Base-by-base conservation (phyloP, 1,140 invertebrate species). In the Drosophila orosa region DNA sequence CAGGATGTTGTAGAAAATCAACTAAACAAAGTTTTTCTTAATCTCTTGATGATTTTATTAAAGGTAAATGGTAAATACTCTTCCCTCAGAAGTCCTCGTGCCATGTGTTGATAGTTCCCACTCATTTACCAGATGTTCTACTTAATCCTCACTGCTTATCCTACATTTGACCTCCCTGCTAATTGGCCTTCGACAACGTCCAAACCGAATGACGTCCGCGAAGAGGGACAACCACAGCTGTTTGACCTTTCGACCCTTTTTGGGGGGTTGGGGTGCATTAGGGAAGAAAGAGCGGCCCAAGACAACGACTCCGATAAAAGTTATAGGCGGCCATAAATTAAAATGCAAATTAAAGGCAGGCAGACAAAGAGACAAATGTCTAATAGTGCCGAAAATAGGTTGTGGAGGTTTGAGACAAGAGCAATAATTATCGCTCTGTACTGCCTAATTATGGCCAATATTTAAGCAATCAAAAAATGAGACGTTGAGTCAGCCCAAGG, bases 321-420 rank as follows among this genome's bases (percentile, higher is more conserved):
- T 87, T 86, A 86, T 83, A 77, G 84, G 71, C 83, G 72, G 9
- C 62, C 79, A 87, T 86, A 86, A 86, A 86, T 86, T 86, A 83
- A 83, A 86, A 86, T 86, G 83, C 83, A 86, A 86, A 87, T 87
- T 87, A 86, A 82, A 87, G 79, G 74, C 68, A 66, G 52, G 25
- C 57, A 44, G 45, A 67, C 44, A 42, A 42, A 27, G 39, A 31
- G 22, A 24, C 45, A 29, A 57, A 40, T 8, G 15, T 19, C 15
- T 13, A 56, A 56, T 22, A 58, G 35, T 35, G 17, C 31, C 15
- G 9, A 61, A 24, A 17, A 56, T 37, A 42, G 22, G 22, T 27
- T 40, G 15, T 2, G n/a, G n/a, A 33, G 42, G 42, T 42, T 25
- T 1, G 25, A 31, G 50, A 39, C 25, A 24, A 2, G 24, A 33